Percentiles rank a stretch among this genome's conserved stretches.
These are phyloP conservation scores for Brachionus koreanus DNA, from an alignment of 1,140 invertebrate species.

Conservation along the genomic window DNA sequence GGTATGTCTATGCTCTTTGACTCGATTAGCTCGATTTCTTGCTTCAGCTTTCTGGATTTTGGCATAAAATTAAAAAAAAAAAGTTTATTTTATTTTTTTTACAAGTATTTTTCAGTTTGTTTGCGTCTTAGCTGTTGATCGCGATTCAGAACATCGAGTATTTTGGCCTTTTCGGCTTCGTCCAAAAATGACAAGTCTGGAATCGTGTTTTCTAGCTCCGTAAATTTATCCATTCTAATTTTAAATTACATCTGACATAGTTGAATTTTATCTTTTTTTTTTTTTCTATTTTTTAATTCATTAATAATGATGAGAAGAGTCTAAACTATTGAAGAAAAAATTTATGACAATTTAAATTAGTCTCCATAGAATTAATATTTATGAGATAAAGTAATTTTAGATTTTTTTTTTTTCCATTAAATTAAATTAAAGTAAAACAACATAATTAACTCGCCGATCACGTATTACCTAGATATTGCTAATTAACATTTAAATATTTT, in stretches of 20 bases:
- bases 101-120: not conserved
- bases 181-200: not conserved
- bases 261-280: no score
- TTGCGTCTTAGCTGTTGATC: not conserved
- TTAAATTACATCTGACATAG: not conserved
- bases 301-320: not conserved
- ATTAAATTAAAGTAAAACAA: not conserved
- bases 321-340: not conserved
- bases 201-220: not conserved
- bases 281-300: not conserved
- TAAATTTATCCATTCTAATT: not conserved
- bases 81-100: not conserved
- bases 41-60: not conserved
- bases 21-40: conserved; percentile 42
- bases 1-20: conserved; percentile 40
- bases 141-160: not conserved
- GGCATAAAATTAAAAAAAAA: not conserved
- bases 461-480: no score
- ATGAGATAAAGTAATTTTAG: not conserved
- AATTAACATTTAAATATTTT: no score
- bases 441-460: no score
- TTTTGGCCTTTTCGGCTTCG: not conserved
- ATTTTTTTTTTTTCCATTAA: not conserved
- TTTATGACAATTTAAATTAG: not conserved
- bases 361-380: not conserved